phyloP scores from a whole-genome alignment of 2,797 vertebrate genomes.

The Acipenser ruthenus region DNA sequence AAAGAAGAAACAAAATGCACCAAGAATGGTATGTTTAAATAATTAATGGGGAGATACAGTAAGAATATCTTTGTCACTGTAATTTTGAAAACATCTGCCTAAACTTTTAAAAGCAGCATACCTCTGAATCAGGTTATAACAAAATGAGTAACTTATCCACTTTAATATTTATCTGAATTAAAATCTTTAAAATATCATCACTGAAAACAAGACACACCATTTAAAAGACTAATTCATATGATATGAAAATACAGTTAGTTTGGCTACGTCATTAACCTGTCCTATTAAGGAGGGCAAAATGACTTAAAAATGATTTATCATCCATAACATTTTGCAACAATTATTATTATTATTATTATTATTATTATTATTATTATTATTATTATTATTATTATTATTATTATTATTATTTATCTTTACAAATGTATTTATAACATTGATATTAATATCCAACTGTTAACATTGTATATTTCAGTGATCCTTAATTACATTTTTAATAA shows the following conservation, averaged over 20 bases:
- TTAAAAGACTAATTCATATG: constrained; percentile 38
- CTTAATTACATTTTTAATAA: constrained; percentile 74
- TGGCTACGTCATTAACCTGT: constrained; percentile 17
- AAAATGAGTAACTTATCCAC: too few relatives aligned
- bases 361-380: not conserved
- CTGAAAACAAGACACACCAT: constrained; percentile 18
- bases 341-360: constrained; percentile 5
- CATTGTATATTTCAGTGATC: constrained; percentile 80
- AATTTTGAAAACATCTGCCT: not conserved
- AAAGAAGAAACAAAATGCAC: not conserved
- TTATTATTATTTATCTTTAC: not conserved
- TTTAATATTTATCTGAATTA: constrained; percentile 28
- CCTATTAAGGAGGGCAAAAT: constrained; percentile 18
- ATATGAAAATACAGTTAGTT: too few relatives aligned
- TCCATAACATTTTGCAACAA: constrained; percentile 21
- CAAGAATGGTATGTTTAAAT: not conserved
- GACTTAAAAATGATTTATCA: constrained; percentile 14
- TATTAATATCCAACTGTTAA: constrained; percentile 66
- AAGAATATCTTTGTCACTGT: constrained; percentile 1
- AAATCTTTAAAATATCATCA: constrained; percentile 27
- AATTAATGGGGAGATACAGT: not conserved
- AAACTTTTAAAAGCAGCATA: not conserved
- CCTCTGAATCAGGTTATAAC: not conserved
- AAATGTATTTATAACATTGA: constrained; percentile 48
- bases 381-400: constrained; percentile 4